These are phyloP conservation scores for Penaeus japonicus DNA, from an alignment of 1,140 invertebrate species.

Conservation along the genomic window DNA sequence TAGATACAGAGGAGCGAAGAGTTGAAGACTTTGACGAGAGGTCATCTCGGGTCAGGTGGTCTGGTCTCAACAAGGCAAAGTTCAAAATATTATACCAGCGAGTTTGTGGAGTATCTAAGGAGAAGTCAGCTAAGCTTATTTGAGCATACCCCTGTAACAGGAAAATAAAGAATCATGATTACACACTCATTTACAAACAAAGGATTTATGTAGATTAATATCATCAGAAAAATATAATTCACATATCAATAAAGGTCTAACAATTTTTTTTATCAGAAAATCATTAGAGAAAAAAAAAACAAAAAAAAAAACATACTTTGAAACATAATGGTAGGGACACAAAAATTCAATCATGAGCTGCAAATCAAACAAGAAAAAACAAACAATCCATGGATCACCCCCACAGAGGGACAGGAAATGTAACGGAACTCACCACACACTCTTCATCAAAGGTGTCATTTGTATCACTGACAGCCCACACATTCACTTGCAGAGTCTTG, in stretches of 20 bases:
- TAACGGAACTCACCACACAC: conserved; percentile 75
- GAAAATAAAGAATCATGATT: conserved; percentile 13
- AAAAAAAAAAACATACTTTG: no score
- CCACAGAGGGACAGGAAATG: no score
- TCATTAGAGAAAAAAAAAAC: no score
- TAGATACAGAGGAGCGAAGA: conserved; percentile 48
- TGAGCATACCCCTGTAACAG: conserved; percentile 85
- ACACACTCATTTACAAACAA: not conserved
- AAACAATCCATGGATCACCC: no score
- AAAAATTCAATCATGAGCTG: no score
- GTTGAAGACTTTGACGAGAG: conserved; percentile 56
- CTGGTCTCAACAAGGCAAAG: conserved; percentile 53
- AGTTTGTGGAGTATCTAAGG: conserved; percentile 78
- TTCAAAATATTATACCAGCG: conserved; percentile 91
- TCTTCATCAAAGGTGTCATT: conserved; percentile 72
- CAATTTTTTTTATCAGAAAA: no score
- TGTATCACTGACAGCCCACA: conserved; percentile 72
- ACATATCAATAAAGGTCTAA: no score
- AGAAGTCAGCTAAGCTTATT: conserved; percentile 94
- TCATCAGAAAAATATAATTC: no score
- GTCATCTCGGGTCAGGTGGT: conserved; percentile 41
- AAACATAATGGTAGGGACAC: no score
- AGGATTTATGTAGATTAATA: not conserved
- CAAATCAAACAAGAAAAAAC: no score
- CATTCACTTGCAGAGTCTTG: conserved; percentile 89